These are phyloP conservation scores for Ceryle rudis DNA, from an alignment of 2,797 vertebrate genomes.

Conservation along the genomic window DNA sequence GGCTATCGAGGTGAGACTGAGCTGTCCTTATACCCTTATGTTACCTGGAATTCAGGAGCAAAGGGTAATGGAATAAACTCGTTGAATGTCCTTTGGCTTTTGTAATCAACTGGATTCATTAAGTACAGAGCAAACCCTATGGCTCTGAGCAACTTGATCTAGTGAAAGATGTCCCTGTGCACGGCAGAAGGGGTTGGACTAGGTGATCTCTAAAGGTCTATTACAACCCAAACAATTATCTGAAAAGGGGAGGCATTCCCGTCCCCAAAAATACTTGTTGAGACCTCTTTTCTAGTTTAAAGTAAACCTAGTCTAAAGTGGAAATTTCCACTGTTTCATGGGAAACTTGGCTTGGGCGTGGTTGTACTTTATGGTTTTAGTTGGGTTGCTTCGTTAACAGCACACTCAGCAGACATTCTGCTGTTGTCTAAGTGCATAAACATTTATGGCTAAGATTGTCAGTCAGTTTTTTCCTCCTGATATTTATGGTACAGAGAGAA, in stretches of 20 bases:
- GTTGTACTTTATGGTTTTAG: not conserved
- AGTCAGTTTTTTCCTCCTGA: not conserved
- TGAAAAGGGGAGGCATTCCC: not conserved
- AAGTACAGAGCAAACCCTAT: not conserved
- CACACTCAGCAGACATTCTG: not conserved
- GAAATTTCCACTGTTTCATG: not conserved
- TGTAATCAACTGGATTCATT: not conserved
- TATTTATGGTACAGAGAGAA: not conserved
- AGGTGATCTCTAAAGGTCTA: not conserved
- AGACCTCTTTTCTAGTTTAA: not conserved
- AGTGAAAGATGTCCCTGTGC: not conserved
- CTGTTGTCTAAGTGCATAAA: not conserved
- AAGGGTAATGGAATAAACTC: not conserved
- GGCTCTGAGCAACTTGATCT: not conserved
- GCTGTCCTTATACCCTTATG: not conserved
- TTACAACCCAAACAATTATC: not conserved
- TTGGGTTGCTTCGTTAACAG: not conserved
- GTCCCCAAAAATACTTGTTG: not conserved
- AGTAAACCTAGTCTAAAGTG: not conserved
- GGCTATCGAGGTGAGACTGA: not conserved
- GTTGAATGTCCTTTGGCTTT: not conserved
- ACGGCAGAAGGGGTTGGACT: not conserved
- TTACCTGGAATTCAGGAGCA: not conserved
- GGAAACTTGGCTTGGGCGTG: not conserved
- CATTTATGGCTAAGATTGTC: not conserved